Base-by-base conservation (phyloP, 1,140 invertebrate species). In the Drosophila miranda region DNA sequence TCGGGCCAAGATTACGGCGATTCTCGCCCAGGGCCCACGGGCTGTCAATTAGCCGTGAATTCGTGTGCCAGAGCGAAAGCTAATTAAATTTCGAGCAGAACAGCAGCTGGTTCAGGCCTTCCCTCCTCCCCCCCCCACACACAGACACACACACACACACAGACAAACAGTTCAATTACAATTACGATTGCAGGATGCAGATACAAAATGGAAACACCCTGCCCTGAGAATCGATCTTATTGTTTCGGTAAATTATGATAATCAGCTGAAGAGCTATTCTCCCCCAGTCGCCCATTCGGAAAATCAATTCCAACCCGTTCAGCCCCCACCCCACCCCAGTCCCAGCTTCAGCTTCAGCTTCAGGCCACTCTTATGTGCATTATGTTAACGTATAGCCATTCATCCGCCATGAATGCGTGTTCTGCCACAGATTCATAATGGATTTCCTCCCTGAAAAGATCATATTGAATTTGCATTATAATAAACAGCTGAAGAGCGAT, bases 11-110 rank as follows among this genome's bases (percentile, higher is more conserved):
- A 52, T 61, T 75, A 55, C 57, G 30, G 38, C 13, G 48, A 16
- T 43, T 23, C 46, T 38, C 45, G 56, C 54, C 46, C 13, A 50
- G 48, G 48, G 16, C 42, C 55, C 43, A 46, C 45, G 55, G 60
- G 62, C 74, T 70, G 55, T 87, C 81, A 86, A 84, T 84, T 86
- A 84, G 74, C 59, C 54, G 44, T 11, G 61, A 54, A 58, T 66
- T 66, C 49, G 13, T 38, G 11, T 34, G 9, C 41, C 63, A 64
- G 64, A 75, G 51, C 11, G 34, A 38, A 38, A 52, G 68, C 63
- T 52, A 55, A 75, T 82, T 78, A 70, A 78, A 83, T 75, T 82
- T 64, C 58, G 60, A 56, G 34, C 34, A 38, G 11, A 38, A 5
- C 34, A 38, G 34, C 34, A 13, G 34, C 11, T 38, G 34, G 4